These are phyloP conservation scores for Prionailurus viverrinus DNA, from an alignment of 2,113 vertebrate species.

Conservation along the genomic window DNA sequence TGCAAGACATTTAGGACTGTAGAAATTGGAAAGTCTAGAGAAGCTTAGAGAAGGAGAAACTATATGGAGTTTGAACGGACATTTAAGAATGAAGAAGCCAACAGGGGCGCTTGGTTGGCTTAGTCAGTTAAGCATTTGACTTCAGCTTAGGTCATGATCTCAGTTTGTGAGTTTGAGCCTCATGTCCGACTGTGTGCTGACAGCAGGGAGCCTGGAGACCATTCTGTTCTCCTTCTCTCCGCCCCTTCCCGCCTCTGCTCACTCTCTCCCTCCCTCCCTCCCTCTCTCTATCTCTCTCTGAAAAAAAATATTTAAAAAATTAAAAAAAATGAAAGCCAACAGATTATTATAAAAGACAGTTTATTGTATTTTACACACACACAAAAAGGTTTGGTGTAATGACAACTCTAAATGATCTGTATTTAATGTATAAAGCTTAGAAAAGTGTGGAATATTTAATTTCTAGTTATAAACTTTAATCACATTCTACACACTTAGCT, in stretches of 20 bases:
- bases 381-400: neutral
- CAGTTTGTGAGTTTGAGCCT: too few relatives aligned
- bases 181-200: too few relatives aligned
- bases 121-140: too few relatives aligned
- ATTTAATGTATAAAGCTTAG: neutral
- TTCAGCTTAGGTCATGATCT: too few relatives aligned
- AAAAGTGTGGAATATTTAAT: neutral
- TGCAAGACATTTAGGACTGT: neutral
- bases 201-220: too few relatives aligned
- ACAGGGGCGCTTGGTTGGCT: too few relatives aligned
- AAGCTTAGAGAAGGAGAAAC: neutral
- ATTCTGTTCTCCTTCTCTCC: too few relatives aligned
- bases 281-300: too few relatives aligned
- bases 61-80: neutral
- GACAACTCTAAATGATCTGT: neutral
- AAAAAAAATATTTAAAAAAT: too few relatives aligned
- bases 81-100: neutral
- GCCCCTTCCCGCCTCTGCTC: too few relatives aligned
- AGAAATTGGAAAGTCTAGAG: slow-evolving; percentile 7
- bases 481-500: slow-evolving; percentile 15
- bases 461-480: neutral
- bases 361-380: slow-evolving; percentile 12
- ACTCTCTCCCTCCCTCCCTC: too few relatives aligned
- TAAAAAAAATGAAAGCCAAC: neutral
- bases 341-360: slow-evolving; percentile 9